Conservation (phyloP, 2,113 vertebrate species). For the Carassius auratus region DNA sequence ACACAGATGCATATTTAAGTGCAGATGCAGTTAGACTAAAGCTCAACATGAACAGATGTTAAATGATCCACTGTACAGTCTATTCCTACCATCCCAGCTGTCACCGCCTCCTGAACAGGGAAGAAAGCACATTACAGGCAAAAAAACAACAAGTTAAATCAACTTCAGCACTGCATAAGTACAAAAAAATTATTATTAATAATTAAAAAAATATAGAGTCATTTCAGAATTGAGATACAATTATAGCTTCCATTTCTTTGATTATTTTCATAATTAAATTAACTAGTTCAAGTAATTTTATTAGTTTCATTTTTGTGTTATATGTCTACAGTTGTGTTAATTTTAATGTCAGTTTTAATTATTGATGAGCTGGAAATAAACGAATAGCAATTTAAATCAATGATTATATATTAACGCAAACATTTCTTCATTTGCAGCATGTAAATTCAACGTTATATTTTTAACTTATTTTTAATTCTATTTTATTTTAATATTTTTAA, state of each 20-base stretch:
- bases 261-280: no score
- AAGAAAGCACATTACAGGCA: constrained; percentile 62
- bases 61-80: neutral
- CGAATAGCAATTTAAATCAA: neutral
- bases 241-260: neutral
- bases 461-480: neutral
- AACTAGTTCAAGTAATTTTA: no score
- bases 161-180: neutral
- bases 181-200: no score
- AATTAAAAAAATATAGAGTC: neutral
- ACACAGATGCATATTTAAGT: constrained; percentile 15
- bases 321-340: no score
- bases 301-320: no score
- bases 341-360: neutral
- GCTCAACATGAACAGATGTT: neutral
- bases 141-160: constrained; percentile 17
- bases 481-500: no score
- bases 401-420: neutral
- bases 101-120: constrained; percentile 85
- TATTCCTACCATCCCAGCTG: constrained; percentile 86
- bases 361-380: neutral
- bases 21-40: constrained; percentile 35
- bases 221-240: neutral
- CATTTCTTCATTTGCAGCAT: neutral
- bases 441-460: neutral